Evolutionary conservation across 1,140 invertebrate genomes (phyloP).

Genomic region (Lethrus apterus): DNA sequence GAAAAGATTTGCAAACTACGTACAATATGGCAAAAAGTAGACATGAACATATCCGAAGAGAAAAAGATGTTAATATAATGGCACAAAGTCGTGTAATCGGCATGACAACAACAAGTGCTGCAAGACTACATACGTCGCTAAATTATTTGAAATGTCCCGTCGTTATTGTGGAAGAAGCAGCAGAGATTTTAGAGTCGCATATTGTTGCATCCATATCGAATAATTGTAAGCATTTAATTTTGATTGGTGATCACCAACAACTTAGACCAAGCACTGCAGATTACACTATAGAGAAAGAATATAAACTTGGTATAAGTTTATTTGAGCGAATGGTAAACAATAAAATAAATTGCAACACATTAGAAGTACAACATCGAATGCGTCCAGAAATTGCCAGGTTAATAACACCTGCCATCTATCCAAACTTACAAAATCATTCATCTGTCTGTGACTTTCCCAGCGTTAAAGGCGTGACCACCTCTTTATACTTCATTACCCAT

Average conservation of each 20-base stretch:
- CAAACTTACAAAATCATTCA: constrained; percentile 44
- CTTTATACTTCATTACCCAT: constrained; percentile 54
- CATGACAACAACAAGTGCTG: constrained; percentile 69
- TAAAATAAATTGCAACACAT: constrained; percentile 41
- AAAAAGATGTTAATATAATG: too few species aligned
- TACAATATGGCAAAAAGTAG: too few species aligned
- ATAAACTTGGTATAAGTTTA: constrained; percentile 56
- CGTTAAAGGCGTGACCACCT: constrained; percentile 44
- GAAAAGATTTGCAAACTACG: too few species aligned
- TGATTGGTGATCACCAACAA: constrained; percentile 70
- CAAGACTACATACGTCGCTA: constrained; percentile 50
- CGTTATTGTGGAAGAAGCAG: constrained; percentile 75
- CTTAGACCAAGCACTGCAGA: constrained; percentile 54
- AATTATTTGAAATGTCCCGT: constrained; percentile 52
- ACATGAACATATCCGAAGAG: constrained; percentile 30
- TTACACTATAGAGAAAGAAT: constrained; percentile 47
- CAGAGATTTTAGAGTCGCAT: constrained; percentile 74
- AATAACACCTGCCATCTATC: constrained; percentile 51
- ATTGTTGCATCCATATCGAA: constrained; percentile 60
- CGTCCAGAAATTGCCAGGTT: constrained; percentile 51
- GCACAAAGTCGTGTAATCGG: too few species aligned
- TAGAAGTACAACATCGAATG: constrained; percentile 56
- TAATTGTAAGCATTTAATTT: constrained; percentile 64
- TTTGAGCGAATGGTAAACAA: constrained; percentile 60
- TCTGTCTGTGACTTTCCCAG: constrained; percentile 43